Conservation (phyloP, 2,888 invertebrate species). For the Drosophila phalerata region DNA sequence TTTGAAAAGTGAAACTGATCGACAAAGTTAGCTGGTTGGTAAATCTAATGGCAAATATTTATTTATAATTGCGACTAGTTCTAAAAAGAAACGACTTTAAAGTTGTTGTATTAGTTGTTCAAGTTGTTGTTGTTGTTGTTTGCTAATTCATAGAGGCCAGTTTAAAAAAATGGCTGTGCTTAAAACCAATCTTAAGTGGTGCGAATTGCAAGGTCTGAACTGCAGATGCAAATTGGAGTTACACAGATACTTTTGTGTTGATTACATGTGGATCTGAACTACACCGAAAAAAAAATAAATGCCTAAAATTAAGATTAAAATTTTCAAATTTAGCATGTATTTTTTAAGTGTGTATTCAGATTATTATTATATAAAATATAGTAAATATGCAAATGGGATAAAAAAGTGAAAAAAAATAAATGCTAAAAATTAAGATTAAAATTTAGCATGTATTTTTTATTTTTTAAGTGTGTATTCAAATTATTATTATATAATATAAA, state of each 20-base stretch:
- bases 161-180: neutral
- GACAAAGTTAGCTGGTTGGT: slow-evolving; percentile 21
- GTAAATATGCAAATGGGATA: no score
- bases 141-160: slow-evolving; percentile 5
- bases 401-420: no score
- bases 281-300: neutral
- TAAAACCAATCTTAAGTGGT: slow-evolving; percentile 1
- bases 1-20: slow-evolving; percentile 70
- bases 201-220: slow-evolving; percentile 8
- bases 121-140: slow-evolving; percentile 11
- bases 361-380: no score
- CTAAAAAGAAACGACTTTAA: slow-evolving; percentile 5
- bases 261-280: slow-evolving; percentile 7
- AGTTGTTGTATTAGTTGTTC: slow-evolving; percentile 14
- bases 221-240: slow-evolving; percentile 27
- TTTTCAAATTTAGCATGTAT: no score
- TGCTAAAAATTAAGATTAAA: no score
- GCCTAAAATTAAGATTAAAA: no score
- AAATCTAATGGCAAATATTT: slow-evolving; percentile 43
- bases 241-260: slow-evolving; percentile 13
- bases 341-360: no score
- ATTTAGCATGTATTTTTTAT: no score
- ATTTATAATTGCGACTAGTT: slow-evolving; percentile 44
- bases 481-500: no score
- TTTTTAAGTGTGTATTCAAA: no score